Evolutionary conservation across 2,888 invertebrate species (phyloP).

Genomic region (Drosophila mimica): DNA sequence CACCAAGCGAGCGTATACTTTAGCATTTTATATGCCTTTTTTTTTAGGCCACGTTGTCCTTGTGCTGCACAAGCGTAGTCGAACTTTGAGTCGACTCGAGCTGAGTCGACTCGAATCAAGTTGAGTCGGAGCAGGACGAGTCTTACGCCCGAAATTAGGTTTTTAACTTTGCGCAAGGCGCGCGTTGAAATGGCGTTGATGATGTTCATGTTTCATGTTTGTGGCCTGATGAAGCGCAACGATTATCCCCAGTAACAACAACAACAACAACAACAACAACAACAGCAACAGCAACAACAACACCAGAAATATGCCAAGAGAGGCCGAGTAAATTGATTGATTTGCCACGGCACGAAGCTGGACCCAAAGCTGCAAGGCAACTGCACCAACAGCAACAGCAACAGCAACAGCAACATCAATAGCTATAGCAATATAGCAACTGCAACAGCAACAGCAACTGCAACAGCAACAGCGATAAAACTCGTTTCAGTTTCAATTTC

Average conservation of each 20-base stretch:
- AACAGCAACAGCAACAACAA: conserved; percentile 16
- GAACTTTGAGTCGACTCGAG: conserved; percentile 27
- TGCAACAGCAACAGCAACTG: conserved; percentile 17
- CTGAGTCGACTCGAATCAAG: conserved; percentile 17
- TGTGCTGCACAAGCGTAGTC: conserved; percentile 51
- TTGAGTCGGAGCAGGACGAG: conserved; percentile 27
- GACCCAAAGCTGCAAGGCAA: conserved; percentile 55
- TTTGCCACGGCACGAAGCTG: conserved; percentile 80
- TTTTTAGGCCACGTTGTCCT: conserved; percentile 69
- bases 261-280: conserved; percentile 36
- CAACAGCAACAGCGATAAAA: conserved; percentile 46
- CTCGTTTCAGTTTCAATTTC: conserved; percentile 78
- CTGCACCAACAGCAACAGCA: conserved; percentile 24
- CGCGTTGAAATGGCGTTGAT: conserved; percentile 81
- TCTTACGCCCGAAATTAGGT: conserved; percentile 68
- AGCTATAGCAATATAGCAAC: conserved; percentile 1
- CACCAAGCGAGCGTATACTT: conserved; percentile 80
- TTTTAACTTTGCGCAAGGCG: conserved; percentile 69
- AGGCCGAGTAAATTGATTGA: conserved; percentile 79
- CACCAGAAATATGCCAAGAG: conserved; percentile 66
- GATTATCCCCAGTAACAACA: conserved; percentile 74
- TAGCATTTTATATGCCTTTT: conserved; percentile 78
- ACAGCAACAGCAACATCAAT: not conserved
- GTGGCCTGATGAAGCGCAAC: conserved; percentile 78
- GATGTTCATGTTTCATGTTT: conserved; percentile 80